Evolutionary conservation across 1,140 invertebrate genomes (phyloP), one percentile per base, ranked within the genome.

Genomic region (Hycleus phaleratus): DNA sequence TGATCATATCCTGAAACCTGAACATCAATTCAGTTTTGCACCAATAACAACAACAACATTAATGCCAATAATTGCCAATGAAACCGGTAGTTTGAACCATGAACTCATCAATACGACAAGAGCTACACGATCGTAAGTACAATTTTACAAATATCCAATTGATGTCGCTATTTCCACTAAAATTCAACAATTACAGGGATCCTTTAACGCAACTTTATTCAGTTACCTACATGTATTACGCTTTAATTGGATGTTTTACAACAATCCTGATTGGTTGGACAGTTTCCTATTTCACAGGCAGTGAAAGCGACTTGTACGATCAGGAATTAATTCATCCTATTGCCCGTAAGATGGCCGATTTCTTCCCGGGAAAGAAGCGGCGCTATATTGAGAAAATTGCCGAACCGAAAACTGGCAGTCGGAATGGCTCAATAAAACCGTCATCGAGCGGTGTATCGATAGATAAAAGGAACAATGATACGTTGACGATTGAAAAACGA

Each of bases 201-300:
- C 69, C 78, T 11, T 46, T 86, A 6, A 74, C 81, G 12, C 73
- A 75, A 10, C 68, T 87, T 6, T 87, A 86, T 63, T 79, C 81
- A 4, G 80, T 87, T 39, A 85, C 84, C 4, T 88, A 86, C 66
- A 88, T 88, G 86, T 88, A 87, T 68, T 87, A 88, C 67, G 82
- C 84, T 24, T 68, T 86, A 3, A 78, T 87, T 40, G 86, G 85
- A 2, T 86, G 84, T 47, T 61, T 81, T 9, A 78, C 85, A 18
- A 86, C 85, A 0, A 75, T 88, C 0, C 50, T 82, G 3, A 72
- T 87, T 26, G 85, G 85, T 0, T 79, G 80, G 4, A 68, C 85
- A 5, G 78, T 87, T 24, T 87, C 85, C 67, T 78, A 81, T 38
- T 60, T 85, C 11, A 85, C 84, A 46, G 78, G 75, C 5, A 71